Evolutionary conservation across 2,113 vertebrate genomes (phyloP), one percentile per base, ranked within the genome.

Genomic region (Coreoperca whiteheadi): DNA sequence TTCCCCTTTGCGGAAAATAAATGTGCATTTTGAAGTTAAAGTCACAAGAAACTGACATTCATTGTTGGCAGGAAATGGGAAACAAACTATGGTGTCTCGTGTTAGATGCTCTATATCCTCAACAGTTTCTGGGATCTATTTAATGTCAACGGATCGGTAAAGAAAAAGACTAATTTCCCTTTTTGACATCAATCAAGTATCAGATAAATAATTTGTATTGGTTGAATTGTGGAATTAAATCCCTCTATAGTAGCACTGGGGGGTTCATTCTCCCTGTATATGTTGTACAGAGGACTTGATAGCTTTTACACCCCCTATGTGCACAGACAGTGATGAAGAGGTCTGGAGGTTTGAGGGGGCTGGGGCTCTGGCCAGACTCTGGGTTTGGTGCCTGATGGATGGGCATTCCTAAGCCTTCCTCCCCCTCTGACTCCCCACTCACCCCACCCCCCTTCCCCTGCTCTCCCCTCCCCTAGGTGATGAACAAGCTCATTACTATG

Each of bases 401-500:
- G 87, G 87, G 68, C 85, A 87, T 90, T 93, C 90, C 88, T 92
- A 84, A 82, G 59, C 77, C 71, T 43, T 20, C 84, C 71, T 30
- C 73, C 59, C 66, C 66, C 65, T 30, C 34, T 30, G 14, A 15
- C 20, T 65, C 32, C 71, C 32, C 50, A 23, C 68, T 48, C 30
- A 6, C 34, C 68, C 74, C n/a, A n/a, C n/a, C 25, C 25, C 59
- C 23, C 39, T 25, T 14, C 61, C 34, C 67, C 46, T 15, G 20
- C n/a, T 54, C 73, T 74, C 79, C 69, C 79, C 69, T 78, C 87
- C 77, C 28, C 4, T 39, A 64, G 79, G 87, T 94, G 89, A 93
- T 88, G 88, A 88, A 90, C 86, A 91, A 89, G 91, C 92, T 92
- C 90, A 89, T 92, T 90, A 88, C 88, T 77, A 77, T 51, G 66